Percentiles rank a stretch among this genome's conserved stretches.
These are phyloP conservation scores for Petrophora chlorosata DNA, from an alignment of 2,888 invertebrate genomes.

Conservation along the genomic window DNA sequence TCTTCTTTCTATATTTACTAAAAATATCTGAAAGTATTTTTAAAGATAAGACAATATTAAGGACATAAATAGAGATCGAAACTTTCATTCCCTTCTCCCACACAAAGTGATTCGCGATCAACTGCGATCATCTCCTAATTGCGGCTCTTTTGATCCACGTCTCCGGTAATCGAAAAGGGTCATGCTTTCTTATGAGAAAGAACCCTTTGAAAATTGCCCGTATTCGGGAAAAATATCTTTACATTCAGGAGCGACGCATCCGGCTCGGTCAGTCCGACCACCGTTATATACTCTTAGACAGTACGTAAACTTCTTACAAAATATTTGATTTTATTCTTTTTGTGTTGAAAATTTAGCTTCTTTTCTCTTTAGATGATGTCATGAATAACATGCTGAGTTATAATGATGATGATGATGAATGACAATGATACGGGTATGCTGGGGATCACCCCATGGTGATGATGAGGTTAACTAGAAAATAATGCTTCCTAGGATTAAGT, in stretches of 20 bases:
- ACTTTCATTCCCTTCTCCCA: conserved; percentile 24
- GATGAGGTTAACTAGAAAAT: too few species aligned
- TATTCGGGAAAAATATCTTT: conserved; percentile 79
- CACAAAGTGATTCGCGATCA: conserved; percentile 29
- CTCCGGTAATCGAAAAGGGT: conserved; percentile 76
- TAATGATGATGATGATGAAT: too few species aligned
- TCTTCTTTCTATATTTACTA: too few species aligned
- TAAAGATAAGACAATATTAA: too few species aligned
- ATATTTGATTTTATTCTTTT: too few species aligned
- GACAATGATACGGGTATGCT: too few species aligned
- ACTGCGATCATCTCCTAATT: conserved; percentile 70
- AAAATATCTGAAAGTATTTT: too few species aligned
- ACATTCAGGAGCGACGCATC: conserved; percentile 77
- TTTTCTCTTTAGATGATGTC: too few species aligned
- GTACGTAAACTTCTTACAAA: not conserved
- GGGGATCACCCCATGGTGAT: too few species aligned
- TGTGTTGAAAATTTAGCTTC: too few species aligned
- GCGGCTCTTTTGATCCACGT: conserved; percentile 67
- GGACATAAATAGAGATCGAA: conserved; percentile 7
- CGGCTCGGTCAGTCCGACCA: conserved; percentile 41
- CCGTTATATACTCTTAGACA: conserved; percentile 3
- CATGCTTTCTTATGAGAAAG: conserved; percentile 68
- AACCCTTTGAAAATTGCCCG: conserved; percentile 78
- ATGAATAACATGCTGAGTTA: too few species aligned
- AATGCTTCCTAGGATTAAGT: too few species aligned